These are phyloP conservation scores for Apodemus speciosus DNA, from an alignment of 2,113 vertebrate genomes.

Conservation along the genomic window DNA sequence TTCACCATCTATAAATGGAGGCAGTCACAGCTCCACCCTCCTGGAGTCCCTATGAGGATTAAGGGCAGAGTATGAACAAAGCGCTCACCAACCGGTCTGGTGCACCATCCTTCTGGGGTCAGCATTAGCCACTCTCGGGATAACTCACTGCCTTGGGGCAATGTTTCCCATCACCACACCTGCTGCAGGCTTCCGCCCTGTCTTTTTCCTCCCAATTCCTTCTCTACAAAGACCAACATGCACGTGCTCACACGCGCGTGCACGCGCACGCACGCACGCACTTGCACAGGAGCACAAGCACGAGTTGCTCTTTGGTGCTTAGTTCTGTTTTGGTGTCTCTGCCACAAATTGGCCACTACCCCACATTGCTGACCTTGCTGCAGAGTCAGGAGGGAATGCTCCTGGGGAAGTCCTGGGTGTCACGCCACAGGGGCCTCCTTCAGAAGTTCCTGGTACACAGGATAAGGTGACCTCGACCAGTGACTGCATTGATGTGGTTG, in stretches of 20 bases:
- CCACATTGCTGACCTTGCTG: neutral
- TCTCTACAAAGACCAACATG: neutral
- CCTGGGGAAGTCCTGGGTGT: rapidly evolving
- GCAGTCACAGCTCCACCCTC: neutral
- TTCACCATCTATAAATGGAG: neutral
- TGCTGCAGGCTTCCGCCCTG: neutral
- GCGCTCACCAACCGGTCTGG: neutral
- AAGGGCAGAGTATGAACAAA: neutral
- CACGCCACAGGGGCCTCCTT: neutral
- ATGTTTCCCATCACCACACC: neutral
- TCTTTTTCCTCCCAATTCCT: neutral
- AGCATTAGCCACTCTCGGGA: neutral
- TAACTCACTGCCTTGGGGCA: neutral
- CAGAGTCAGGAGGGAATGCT: neutral
- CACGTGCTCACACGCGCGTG: no score
- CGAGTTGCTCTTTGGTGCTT: neutral
- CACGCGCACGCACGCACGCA: neutral
- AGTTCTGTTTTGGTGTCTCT: neutral
- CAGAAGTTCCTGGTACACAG: rapidly evolving
- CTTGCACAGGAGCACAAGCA: neutral
- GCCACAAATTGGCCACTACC: neutral
- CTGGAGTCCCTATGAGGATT: neutral
- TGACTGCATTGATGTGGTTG: no score
- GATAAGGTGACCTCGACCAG: neutral
- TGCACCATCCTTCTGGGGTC: neutral